phyloP scores from a whole-genome alignment of 30 jellyfish, hydroid and myxozoan species.

The Sanderia malayensis region DNA sequence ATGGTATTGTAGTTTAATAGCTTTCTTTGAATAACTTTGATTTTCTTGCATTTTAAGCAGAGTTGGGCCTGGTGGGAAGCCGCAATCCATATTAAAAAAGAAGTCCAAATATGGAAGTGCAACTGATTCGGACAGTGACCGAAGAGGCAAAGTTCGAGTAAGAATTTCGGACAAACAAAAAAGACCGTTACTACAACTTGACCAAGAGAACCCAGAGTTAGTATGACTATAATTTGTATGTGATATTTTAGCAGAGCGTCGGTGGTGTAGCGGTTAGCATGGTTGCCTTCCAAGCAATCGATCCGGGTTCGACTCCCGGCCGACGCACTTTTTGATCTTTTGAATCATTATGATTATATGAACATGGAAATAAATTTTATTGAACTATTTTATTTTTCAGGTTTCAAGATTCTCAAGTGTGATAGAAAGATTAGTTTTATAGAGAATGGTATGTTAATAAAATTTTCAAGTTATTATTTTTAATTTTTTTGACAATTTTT shows the following conservation, averaged over 20 bases:
- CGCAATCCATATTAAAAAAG: slow-evolving; percentile 79
- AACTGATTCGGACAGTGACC: slow-evolving; percentile 67
- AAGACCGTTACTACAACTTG: slow-evolving; percentile 53
- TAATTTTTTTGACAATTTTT: background rate
- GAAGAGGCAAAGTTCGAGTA: slow-evolving; percentile 67
- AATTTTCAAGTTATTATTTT: background rate
- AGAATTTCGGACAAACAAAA: slow-evolving; percentile 64
- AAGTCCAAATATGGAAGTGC: slow-evolving; percentile 73
- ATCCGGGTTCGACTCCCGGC: slow-evolving; percentile 91
- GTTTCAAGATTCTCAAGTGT: slow-evolving; percentile 52
- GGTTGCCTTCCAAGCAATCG: slow-evolving; percentile 86
- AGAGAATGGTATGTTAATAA: too few relatives aligned
- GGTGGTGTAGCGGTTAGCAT: slow-evolving; percentile 89
- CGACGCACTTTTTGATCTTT: slow-evolving; percentile 47
- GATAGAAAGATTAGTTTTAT: background rate
- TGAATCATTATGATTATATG: background rate
- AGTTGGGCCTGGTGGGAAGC: slow-evolving; percentile 86
- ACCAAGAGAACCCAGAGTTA: slow-evolving; percentile 65
- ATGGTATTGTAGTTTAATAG: background rate
- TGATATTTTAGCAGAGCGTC: slow-evolving; percentile 27
- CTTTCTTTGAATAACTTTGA: background rate
- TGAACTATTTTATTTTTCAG: slow-evolving; percentile 3
- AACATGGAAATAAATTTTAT: background rate
- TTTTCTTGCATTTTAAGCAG: slow-evolving; percentile 32
- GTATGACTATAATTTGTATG: background rate